These are phyloP conservation scores for Schizopygopsis malacanthus DNA, from an alignment of 2,797 vertebrate genomes.

Conservation along the genomic window DNA sequence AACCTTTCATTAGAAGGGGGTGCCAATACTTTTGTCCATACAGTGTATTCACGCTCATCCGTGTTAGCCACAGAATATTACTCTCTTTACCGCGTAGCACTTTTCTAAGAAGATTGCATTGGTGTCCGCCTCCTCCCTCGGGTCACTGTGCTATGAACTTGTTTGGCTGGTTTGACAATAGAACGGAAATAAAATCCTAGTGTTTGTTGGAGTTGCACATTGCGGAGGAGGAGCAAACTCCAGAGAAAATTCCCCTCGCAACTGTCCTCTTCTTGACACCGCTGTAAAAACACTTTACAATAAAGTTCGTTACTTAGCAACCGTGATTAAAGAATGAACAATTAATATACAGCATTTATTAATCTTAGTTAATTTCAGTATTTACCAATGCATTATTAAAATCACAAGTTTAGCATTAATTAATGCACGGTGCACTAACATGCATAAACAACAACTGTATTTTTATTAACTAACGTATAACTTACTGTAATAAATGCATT, in stretches of 20 bases:
- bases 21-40: no score
- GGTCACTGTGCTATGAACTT: constrained; percentile 74
- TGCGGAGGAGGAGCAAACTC: constrained; percentile 55
- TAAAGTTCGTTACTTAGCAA: no score
- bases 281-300: background rate
- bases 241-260: constrained; percentile 45
- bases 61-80: background rate
- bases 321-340: no score
- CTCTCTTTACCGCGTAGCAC: background rate
- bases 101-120: constrained; percentile 39
- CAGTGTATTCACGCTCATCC: background rate
- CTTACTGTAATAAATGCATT: no score
- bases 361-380: no score
- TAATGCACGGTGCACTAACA: no score
- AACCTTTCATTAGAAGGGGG: no score
- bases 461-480: no score
- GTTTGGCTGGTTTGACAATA: constrained; percentile 80
- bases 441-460: no score
- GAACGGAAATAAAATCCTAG: constrained; percentile 78
- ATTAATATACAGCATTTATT: no score
- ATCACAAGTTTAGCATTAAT: no score
- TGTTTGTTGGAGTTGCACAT: constrained; percentile 68
- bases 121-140: constrained; percentile 38
- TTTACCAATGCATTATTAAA: no score
- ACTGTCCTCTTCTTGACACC: constrained; percentile 20